Percentiles rank a stretch among this genome's conserved stretches.
Evolutionary conservation across 1,140 invertebrate species (phyloP).

Genomic region (Odontomachus brunneus): DNA sequence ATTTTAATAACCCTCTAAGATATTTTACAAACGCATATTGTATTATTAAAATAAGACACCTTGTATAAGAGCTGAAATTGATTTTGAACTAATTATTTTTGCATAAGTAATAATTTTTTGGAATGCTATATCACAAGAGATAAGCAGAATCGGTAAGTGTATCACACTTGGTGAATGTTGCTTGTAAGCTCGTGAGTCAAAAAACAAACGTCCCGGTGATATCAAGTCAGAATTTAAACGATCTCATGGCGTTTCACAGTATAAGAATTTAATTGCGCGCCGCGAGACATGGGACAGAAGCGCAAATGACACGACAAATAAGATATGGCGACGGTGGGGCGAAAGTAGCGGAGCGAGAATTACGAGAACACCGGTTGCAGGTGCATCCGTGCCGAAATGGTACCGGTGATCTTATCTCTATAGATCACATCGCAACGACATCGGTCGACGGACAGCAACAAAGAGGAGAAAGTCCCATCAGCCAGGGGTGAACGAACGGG

Average conservation of each 20-base stretch:
- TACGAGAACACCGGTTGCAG: conserved; percentile 54
- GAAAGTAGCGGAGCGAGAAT: conserved; percentile 49
- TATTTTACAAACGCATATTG: too few relatives aligned
- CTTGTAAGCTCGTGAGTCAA: background rate
- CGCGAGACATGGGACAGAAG: background rate
- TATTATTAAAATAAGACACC: too few relatives aligned
- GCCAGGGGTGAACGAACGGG: conserved; percentile 62
- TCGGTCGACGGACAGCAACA: conserved; percentile 41
- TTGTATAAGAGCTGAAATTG: too few relatives aligned
- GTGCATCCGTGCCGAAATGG: conserved; percentile 44
- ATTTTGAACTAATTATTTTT: too few relatives aligned
- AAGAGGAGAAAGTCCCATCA: conserved; percentile 63
- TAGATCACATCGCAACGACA: conserved; percentile 49
- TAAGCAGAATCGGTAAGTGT: too few relatives aligned
- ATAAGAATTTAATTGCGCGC: conserved; percentile 25
- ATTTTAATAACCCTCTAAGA: too few relatives aligned
- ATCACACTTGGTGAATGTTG: too few relatives aligned
- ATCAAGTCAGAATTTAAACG: conserved; percentile 21
- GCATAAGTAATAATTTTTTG: too few relatives aligned
- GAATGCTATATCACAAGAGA: too few relatives aligned
- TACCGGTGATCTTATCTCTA: conserved; percentile 56
- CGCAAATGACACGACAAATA: conserved; percentile 34
- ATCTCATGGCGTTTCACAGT: background rate
- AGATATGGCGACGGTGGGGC: conserved; percentile 18
- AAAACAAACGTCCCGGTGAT: background rate